phyloP scores from a whole-genome alignment of 2,888 invertebrate genomes.

The Xylophagus ater region DNA sequence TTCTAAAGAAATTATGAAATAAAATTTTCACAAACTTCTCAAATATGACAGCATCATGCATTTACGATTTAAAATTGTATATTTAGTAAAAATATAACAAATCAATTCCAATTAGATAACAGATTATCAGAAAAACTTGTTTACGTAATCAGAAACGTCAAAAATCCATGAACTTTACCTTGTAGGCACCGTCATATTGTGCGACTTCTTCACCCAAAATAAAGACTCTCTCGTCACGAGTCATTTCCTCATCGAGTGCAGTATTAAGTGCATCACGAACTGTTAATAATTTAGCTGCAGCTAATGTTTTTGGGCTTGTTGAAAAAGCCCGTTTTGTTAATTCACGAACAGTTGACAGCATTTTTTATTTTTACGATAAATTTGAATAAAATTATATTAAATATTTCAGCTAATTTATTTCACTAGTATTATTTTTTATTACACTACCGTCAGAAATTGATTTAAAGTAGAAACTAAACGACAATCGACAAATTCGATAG shows the following conservation, averaged over 20 bases:
- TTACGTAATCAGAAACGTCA: conserved; percentile 17
- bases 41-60: not conserved
- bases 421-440: too few species aligned
- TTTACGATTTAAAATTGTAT: too few species aligned
- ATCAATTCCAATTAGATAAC: conserved; percentile 11
- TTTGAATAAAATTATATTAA: too few species aligned
- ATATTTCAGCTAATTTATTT: too few species aligned
- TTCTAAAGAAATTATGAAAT: not conserved
- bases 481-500: too few species aligned
- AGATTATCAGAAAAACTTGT: conserved; percentile 8
- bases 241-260: conserved; percentile 95
- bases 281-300: conserved; percentile 60
- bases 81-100: too few species aligned
- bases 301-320: conserved; percentile 36
- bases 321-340: conserved; percentile 43
- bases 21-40: not conserved
- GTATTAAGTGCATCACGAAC: conserved; percentile 94
- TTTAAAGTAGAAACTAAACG: too few species aligned
- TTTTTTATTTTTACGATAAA: conserved; percentile 12
- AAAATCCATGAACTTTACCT: conserved; percentile 49
- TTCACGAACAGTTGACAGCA: conserved; percentile 34
- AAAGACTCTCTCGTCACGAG: conserved; percentile 82
- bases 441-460: too few species aligned
- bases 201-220: conserved; percentile 96
- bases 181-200: conserved; percentile 96